phyloP scores from a whole-genome alignment of 2,113 vertebrate species.

The Malaclemys terrapin region DNA sequence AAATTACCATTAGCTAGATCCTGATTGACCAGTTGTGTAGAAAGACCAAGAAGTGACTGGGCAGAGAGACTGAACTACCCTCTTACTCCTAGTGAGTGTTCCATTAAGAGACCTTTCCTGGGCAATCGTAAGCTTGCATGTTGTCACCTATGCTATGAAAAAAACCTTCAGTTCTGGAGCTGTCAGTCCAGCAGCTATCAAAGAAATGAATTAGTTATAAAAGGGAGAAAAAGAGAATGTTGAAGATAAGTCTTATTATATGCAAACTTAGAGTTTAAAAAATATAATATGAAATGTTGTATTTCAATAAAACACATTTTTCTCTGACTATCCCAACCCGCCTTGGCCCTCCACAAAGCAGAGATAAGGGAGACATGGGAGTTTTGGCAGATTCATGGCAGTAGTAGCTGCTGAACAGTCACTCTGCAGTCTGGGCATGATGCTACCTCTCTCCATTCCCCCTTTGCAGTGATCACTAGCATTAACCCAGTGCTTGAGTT shows the following conservation, averaged over 20 bases:
- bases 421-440: background rate
- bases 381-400: background rate
- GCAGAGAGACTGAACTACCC: background rate
- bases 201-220: background rate
- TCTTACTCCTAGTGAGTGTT: background rate
- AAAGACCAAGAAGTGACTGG: background rate
- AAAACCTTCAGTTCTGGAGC: background rate
- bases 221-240: background rate
- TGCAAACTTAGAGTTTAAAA: background rate
- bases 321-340: background rate
- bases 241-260: background rate
- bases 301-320: background rate
- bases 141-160: background rate
- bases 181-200: background rate
- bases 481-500: background rate
- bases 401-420: background rate
- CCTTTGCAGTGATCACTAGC: background rate
- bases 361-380: accelerated
- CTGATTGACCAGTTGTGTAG: background rate
- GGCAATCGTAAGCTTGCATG: background rate
- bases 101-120: background rate
- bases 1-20: background rate
- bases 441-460: background rate
- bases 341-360: background rate
- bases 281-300: background rate